phyloP scores from a whole-genome alignment of 2,888 invertebrate species.

The Holacanthella duospinosa region DNA sequence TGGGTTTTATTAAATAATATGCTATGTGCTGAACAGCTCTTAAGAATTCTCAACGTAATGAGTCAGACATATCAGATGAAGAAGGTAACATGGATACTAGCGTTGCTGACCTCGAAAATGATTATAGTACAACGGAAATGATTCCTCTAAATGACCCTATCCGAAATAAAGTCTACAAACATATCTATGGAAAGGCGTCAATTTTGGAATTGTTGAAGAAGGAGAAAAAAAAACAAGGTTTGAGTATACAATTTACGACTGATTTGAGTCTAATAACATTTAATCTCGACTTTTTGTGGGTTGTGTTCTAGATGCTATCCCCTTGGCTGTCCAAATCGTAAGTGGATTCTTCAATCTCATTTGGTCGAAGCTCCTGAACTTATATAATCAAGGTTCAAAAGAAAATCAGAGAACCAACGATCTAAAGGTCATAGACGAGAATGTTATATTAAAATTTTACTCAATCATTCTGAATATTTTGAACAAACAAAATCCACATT shows the following conservation, averaged over 20 bases:
- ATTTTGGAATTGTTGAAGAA: conserved; percentile 17
- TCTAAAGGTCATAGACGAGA: too few species aligned
- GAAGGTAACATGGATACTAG: neutral
- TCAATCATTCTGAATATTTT: too few species aligned
- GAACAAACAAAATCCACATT: too few species aligned
- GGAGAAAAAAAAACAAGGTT: too few species aligned
- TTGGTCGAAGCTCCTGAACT: conserved; percentile 14
- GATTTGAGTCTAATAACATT: too few species aligned
- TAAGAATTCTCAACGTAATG: too few species aligned
- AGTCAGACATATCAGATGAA: too few species aligned
- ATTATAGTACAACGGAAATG: neutral
- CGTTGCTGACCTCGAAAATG: neutral
- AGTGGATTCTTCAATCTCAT: conserved; percentile 9
- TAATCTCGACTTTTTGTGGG: too few species aligned
- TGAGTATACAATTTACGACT: too few species aligned
- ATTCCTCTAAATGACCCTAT: conserved; percentile 18
- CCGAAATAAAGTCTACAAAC: conserved; percentile 21
- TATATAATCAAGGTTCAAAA: conserved; percentile 7
- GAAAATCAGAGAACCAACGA: conserved; percentile 8
- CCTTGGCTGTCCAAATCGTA: conserved; percentile 16
- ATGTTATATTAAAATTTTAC: too few species aligned
- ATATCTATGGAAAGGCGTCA: conserved; percentile 24
- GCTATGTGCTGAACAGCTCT: too few species aligned
- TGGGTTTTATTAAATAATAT: too few species aligned
- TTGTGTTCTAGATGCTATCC: conserved; percentile 20